Conservation (phyloP, 2,113 vertebrate species). For the Pseudopodoces humilis region DNA sequence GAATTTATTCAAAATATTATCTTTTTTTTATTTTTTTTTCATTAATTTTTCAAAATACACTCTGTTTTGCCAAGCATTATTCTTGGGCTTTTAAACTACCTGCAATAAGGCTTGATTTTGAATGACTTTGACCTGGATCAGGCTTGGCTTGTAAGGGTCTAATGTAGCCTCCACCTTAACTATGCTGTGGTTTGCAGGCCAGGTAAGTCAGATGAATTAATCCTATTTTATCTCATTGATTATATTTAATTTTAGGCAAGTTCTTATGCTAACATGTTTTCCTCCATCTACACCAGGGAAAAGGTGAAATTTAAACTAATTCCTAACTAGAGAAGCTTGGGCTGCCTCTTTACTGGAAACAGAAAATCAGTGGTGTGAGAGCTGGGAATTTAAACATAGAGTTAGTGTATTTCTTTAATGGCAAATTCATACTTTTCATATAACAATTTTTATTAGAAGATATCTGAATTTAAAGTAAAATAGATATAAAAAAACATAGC, state of each 20-base stretch:
- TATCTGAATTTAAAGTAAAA: not conserved
- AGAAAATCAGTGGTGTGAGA: not conserved
- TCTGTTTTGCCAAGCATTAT: not conserved
- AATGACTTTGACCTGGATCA: not conserved
- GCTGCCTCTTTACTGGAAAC: not conserved
- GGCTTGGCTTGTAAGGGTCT: not conserved
- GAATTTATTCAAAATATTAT: not conserved
- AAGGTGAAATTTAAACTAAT: not conserved
- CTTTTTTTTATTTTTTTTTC: not conserved
- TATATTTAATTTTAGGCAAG: not conserved
- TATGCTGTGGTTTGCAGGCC: not conserved
- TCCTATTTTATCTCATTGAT: not conserved
- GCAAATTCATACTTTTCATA: not conserved
- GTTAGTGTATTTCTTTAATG: not conserved
- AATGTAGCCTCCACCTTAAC: not conserved
- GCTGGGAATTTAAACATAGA: not conserved
- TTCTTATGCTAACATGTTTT: not conserved
- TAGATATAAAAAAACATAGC: not conserved
- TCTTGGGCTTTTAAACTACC: not conserved
- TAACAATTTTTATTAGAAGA: not conserved
- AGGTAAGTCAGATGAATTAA: not conserved
- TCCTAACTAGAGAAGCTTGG: not conserved
- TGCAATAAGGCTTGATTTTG: not conserved
- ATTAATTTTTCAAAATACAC: not conserved
- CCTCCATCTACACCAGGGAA: not conserved